Percentiles rank a stretch among this genome's conserved stretches.
Evolutionary conservation across 2,113 vertebrate species (phyloP).

Genomic region (Onychostoma macrolepis): DNA sequence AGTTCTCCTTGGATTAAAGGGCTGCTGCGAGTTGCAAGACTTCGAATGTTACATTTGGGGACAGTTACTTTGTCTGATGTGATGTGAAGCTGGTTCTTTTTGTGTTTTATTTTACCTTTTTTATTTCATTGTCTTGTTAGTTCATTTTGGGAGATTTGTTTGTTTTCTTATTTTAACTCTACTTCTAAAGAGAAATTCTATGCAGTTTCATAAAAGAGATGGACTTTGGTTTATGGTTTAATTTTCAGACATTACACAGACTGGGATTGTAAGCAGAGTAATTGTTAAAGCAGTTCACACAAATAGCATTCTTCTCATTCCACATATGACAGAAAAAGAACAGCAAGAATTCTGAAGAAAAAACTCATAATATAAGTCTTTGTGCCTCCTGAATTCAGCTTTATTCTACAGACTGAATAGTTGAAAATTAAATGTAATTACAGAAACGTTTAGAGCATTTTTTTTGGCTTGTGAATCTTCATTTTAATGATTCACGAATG

Average conservation of each 20-base stretch:
- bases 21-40: neutral
- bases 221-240: neutral
- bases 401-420: neutral
- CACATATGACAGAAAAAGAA: neutral
- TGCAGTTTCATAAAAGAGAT: neutral
- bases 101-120: neutral
- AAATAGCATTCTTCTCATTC: conserved; percentile 32
- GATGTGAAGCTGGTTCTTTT: neutral
- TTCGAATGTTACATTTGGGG: neutral
- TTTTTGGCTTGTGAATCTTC: neutral
- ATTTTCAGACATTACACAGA: neutral
- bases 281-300: neutral
- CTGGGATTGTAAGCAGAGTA: neutral
- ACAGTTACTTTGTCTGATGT: conserved; percentile 11
- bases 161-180: neutral
- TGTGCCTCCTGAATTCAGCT: conserved; percentile 14
- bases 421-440: neutral
- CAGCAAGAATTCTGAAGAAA: neutral
- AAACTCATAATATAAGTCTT: neutral
- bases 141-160: neutral
- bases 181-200: neutral
- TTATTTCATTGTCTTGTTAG: neutral
- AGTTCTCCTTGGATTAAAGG: neutral
- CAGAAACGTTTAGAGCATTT: neutral
- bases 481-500: neutral